These are phyloP conservation scores for Oscheius sp. DNA, from an alignment of 2,888 invertebrate species.

Conservation along the genomic window DNA sequence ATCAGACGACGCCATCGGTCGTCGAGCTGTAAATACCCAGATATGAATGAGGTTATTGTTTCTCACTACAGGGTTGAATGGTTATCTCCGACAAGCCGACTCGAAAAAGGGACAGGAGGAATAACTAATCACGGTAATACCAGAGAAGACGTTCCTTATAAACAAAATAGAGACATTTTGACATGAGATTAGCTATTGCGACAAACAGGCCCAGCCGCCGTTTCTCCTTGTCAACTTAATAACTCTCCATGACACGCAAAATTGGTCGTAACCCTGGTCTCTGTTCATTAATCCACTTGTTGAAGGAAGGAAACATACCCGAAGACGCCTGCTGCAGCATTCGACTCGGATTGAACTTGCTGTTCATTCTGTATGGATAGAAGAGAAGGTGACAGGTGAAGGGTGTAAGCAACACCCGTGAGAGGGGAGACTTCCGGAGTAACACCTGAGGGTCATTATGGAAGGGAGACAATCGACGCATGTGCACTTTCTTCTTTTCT, in stretches of 20 bases:
- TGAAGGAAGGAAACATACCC: not conserved
- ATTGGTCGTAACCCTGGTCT: slow-evolving; percentile 24
- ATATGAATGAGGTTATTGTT: no score
- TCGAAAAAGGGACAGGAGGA: no score
- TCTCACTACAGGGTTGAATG: not conserved
- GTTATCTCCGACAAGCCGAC: not conserved
- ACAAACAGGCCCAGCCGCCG: not conserved
- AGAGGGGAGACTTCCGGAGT: not conserved
- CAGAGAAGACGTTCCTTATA: not conserved
- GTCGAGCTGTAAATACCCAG: not conserved
- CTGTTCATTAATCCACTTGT: slow-evolving; percentile 22
- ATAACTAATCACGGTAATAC: not conserved
- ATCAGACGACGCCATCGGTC: not conserved
- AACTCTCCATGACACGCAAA: slow-evolving; percentile 30
- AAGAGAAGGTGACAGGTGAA: not conserved
- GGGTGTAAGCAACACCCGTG: slow-evolving; percentile 21
- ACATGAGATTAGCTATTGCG: not conserved
- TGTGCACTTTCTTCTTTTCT: no score
- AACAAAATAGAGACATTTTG: not conserved
- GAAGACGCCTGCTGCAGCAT: slow-evolving; percentile 24
- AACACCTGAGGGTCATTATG: no score
- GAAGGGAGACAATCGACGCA: no score
- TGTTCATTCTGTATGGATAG: slow-evolving; percentile 6
- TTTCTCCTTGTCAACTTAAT: slow-evolving; percentile 21
- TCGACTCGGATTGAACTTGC: slow-evolving; percentile 5